Percentiles rank a stretch among this genome's conserved stretches.
Conservation (phyloP, 2,113 vertebrate species). For the Bombycilla garrulus region DNA sequence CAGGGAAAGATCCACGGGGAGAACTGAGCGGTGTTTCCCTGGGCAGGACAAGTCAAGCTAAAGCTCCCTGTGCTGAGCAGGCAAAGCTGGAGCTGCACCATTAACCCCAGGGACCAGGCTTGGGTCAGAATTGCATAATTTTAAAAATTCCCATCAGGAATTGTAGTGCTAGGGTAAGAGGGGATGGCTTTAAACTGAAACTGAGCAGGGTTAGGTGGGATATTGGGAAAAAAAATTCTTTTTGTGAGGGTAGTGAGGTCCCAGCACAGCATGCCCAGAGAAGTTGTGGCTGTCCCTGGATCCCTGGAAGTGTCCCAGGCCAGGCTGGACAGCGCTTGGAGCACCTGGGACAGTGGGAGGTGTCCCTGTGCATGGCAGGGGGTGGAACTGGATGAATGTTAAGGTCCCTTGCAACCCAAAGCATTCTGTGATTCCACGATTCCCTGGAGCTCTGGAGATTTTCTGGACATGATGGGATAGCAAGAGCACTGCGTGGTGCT, state of each 20-base stretch:
- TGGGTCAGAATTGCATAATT: background rate
- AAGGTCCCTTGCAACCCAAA: background rate
- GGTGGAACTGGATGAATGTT: rapidly evolving
- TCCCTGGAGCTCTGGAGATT: background rate
- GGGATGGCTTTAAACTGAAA: background rate
- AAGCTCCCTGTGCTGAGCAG: background rate
- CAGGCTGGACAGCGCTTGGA: rapidly evolving
- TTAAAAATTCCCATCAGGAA: background rate
- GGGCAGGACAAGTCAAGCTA: background rate
- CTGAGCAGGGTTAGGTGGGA: background rate
- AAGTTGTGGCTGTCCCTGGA: background rate
- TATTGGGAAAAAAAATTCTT: rapidly evolving
- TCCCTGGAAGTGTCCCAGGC: background rate
- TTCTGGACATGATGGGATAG: background rate
- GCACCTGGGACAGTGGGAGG: rapidly evolving
- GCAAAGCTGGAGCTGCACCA: background rate
- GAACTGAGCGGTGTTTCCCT: rapidly evolving
- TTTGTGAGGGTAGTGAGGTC: rapidly evolving
- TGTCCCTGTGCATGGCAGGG: background rate
- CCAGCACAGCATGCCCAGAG: background rate
- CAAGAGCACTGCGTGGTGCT: background rate
- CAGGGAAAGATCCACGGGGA: background rate
- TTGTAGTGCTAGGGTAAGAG: background rate
- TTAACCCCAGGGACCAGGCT: rapidly evolving
- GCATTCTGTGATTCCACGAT: background rate